Evolutionary conservation across 2,888 invertebrate genomes (phyloP), one percentile per base, ranked within the genome.

Genomic region (Dryococelus australis): DNA sequence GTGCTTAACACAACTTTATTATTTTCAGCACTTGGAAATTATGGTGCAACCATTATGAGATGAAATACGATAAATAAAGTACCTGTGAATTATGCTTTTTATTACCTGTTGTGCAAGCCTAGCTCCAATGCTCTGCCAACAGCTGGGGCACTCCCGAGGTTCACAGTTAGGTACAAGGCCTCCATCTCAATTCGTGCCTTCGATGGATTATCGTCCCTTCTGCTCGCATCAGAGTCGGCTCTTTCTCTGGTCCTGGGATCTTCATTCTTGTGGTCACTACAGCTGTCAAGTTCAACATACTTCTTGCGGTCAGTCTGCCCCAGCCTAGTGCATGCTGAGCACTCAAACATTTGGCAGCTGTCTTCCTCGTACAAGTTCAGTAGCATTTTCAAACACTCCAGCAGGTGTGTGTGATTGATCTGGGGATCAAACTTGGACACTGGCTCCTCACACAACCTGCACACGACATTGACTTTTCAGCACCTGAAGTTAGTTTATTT

Each of bases 301-400:
- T 35, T 4, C 35, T 35, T 35, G 16, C 10, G 1, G 16, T 47
- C 16, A 16, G 47, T 47, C 47, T 13, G 47, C 47, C 8, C 47
- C 16, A 16, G 16, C 8, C 12, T 16, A 47, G 16, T 24, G 16
- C 65, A 65, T n/a, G 20, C 20, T n/a, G 65, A n/a, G 16, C 65
- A 65, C 65, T 8, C 4, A 24, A 8, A 65, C 27, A 43, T 9
- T 1, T 16, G 81, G 79, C 85, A 87, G 28, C 89, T 89, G 81
- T 93, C 92, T 80, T 92, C 91, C 47, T 92, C 91, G 90, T 95
- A 95, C 80, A 95, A 92, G 86, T 92, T 92, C 0, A 96, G 92
- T 87, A 95, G 93, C 90, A 94, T 94, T 91, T 96, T 96, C 9
- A 97, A 92, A 91, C 96, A 96, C 92, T 97, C 97, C 88, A 95